Conservation (phyloP, 2,113 vertebrate genomes). For the Ammodytes marinus region DNA sequence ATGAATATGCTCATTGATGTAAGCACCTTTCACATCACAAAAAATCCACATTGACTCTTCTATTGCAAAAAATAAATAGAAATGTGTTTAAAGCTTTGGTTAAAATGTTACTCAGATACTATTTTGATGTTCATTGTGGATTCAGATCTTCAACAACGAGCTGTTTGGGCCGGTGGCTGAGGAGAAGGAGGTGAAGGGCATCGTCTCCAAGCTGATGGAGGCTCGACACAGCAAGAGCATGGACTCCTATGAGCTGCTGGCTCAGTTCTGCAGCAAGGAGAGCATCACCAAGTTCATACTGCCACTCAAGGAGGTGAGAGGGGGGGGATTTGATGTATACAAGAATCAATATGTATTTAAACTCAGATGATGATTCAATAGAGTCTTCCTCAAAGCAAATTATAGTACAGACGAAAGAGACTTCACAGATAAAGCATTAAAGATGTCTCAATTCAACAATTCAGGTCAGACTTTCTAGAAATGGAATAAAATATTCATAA, state of each 20-base stretch:
- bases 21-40: slow-evolving; percentile 34
- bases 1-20: slow-evolving; percentile 92
- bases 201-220: slow-evolving; percentile 97
- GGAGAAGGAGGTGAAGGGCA: slow-evolving; percentile 96
- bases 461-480: no score
- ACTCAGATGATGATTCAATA: background rate
- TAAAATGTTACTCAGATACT: background rate
- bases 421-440: background rate
- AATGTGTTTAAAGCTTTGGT: background rate
- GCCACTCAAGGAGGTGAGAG: slow-evolving; percentile 94
- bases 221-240: slow-evolving; percentile 96
- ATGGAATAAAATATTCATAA: no score
- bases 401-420: background rate
- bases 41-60: background rate
- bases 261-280: slow-evolving; percentile 90
- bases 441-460: background rate
- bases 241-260: slow-evolving; percentile 95
- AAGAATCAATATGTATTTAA: background rate
- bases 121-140: background rate
- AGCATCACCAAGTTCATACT: slow-evolving; percentile 91
- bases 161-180: slow-evolving; percentile 93
- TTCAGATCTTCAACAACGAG: slow-evolving; percentile 95
- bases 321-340: background rate
- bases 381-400: background rate
- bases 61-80: background rate